Percentiles rank a stretch among this genome's conserved stretches.
Evolutionary conservation across 1,140 invertebrate species (phyloP).

Genomic region (Drosophila leontia): DNA sequence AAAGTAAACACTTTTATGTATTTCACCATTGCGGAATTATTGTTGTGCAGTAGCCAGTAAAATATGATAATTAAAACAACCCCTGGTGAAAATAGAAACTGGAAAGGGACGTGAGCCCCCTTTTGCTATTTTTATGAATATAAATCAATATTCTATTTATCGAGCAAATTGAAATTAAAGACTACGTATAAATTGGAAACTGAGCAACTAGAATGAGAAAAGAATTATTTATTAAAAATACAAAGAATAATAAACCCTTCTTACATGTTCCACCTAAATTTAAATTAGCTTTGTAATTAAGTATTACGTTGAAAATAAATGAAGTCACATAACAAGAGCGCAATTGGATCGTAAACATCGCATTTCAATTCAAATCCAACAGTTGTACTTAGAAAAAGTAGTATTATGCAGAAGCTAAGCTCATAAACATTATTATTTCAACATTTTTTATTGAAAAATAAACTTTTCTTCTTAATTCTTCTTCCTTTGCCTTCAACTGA

Average conservation of each 20-base stretch:
- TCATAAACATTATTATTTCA: background rate
- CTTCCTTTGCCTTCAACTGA: background rate
- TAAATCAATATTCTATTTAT: constrained; percentile 28
- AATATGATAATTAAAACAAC: background rate
- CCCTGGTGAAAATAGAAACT: background rate
- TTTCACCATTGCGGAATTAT: constrained; percentile 1
- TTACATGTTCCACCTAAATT: background rate
- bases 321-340: background rate
- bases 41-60: background rate
- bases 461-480: background rate
- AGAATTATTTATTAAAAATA: background rate
- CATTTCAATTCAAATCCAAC: background rate
- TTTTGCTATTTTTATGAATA: background rate
- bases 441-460: background rate
- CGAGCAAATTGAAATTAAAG: constrained; percentile 16
- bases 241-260: background rate
- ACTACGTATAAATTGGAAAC: constrained; percentile 8
- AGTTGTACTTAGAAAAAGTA: background rate
- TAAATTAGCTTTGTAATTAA: background rate
- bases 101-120: no score
- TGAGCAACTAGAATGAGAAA: background rate
- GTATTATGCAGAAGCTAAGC: background rate
- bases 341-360: background rate
- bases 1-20: constrained; percentile 17
- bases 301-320: background rate